Conservation (phyloP, 1,140 invertebrate genomes). For the Campoletis sonorensis region DNA sequence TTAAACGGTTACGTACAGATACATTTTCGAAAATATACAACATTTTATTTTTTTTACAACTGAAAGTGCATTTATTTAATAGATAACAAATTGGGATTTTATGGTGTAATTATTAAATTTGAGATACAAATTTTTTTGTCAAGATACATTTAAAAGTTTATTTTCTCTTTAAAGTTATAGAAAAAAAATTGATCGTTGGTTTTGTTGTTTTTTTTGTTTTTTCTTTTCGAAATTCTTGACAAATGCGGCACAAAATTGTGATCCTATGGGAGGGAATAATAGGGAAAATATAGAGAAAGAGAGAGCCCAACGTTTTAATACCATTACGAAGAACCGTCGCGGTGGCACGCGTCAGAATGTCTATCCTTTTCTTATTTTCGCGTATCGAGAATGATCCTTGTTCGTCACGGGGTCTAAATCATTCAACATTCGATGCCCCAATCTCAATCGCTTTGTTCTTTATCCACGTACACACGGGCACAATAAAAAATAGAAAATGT, state of each 20-base stretch:
- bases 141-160: no score
- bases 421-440: conserved; percentile 44
- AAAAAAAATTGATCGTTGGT: no score
- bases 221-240: no score
- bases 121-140: no score
- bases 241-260: neutral
- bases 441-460: neutral
- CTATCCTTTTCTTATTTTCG: neutral
- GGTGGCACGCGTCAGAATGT: conserved; percentile 2
- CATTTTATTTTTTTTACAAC: no score
- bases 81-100: no score
- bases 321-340: conserved; percentile 11
- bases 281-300: neutral
- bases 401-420: conserved; percentile 11
- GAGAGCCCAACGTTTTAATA: neutral
- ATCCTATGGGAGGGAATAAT: neutral
- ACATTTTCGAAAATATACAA: no score
- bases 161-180: no score
- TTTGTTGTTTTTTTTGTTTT: no score
- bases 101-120: no score
- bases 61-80: no score
- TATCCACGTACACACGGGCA: neutral
- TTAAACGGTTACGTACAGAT: no score
- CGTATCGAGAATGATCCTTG: neutral
- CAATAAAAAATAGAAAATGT: neutral